phyloP scores from a whole-genome alignment of 2,888 invertebrate genomes.

The Gymnocheta viridis region DNA sequence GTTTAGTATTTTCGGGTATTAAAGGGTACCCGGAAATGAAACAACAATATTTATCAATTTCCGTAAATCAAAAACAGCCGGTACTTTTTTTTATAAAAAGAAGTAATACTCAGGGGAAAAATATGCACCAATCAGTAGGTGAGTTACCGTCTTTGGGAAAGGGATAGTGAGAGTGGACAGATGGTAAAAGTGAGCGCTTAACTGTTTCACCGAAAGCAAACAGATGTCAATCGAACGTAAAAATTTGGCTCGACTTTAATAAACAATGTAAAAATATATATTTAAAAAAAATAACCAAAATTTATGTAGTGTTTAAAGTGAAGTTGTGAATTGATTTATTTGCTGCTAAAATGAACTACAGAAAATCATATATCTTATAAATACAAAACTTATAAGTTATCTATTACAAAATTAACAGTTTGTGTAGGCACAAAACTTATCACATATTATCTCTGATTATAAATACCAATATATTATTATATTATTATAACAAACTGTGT shows the following conservation, averaged over 20 bases:
- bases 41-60: no score
- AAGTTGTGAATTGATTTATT: conserved; percentile 5
- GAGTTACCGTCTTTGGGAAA: no score
- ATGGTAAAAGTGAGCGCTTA: no score
- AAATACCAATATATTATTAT: neutral
- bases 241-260: neutral
- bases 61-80: no score
- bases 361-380: neutral
- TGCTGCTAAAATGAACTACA: neutral
- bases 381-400: neutral
- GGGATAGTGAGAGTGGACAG: no score
- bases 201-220: neutral
- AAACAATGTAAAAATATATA: neutral
- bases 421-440: neutral
- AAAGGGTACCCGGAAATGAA: no score
- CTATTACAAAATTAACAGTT: neutral
- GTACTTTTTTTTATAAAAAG: no score
- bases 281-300: neutral
- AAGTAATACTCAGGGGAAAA: no score
- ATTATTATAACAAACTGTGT: neutral
- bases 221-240: neutral
- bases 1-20: no score
- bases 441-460: neutral
- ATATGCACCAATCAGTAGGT: no score
- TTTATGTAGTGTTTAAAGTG: neutral